Evolutionary conservation across 2,888 invertebrate genomes (phyloP), one percentile per base, ranked within the genome.

Genomic region (Lithophane socia): DNA sequence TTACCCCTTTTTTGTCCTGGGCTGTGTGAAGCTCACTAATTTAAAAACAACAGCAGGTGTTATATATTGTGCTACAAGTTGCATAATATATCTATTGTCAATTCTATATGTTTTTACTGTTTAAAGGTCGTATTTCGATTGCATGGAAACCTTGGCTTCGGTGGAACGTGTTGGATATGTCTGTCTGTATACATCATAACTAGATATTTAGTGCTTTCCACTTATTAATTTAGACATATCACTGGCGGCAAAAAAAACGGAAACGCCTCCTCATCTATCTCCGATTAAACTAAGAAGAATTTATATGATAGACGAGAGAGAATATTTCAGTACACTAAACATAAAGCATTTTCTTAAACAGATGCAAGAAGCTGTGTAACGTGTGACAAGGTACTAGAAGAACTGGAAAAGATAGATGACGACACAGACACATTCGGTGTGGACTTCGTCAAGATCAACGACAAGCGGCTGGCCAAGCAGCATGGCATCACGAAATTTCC

Each of bases 401-500:
- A 99, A 96, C 97, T 99, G 94, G 99, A 99, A 97, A 99, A 99
- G 96, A 99, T 99, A 94, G 99, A 99, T 97, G 99, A 99, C 97
- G 99, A 99, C 97, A 99, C 99, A 89, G 99, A 99, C 97, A 98
- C 98, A 75, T 99, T 99, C 94, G 99, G 99, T 92, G 99, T 99
- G 91, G 99, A 99, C 97, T 99, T 99, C 97, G 99, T 99, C 91
- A 99, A 99, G 97, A 99, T 99, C 96, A 99, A 99, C 97, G 99
- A 99, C 97, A 99, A 99, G 97, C 98, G 99, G 97, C 97, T 99
- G 93, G 99, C 99, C 88, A 99, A 99, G 95, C 99, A 99, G 93
- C 98, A 99, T 97, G 99, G 99, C 95, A 99, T 99, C 96, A 98
- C 98, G 95, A 99, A 97, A 96, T 99, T 99, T 96, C 99, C 99